Evolutionary conservation across 2,113 vertebrate genomes (phyloP), one percentile per base, ranked within the genome.

Genomic region (Polypterus senegalus): DNA sequence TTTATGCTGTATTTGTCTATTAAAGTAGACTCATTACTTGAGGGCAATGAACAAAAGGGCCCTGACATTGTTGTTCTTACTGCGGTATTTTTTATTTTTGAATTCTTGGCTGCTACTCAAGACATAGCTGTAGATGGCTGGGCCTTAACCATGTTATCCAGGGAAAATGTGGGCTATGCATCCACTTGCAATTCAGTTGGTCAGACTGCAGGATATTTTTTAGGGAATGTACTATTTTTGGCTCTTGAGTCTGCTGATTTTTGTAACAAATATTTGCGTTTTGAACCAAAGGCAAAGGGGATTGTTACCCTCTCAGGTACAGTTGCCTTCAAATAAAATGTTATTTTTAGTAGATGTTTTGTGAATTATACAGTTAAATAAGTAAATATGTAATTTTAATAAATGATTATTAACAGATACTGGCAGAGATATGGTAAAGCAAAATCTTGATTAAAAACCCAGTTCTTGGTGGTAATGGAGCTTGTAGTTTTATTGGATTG

Each of bases 131-230:
- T 99, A 67, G 96, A 99, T 4, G 96, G 96, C 63, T 99, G 96
- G 96, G 96, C 96, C 5, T 80, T 99, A 5, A 98, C 96, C 4
- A 99, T 99, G 96, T 68, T 99, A 54, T 97, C 95, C 47, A 79
- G 89, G 60, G 87, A 97, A 72, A 98, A 99, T 11, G 96, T 99
- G 67, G 96, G 96, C 46, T 97, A 97, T 3, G 96, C 96, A 1
- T 99, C 96, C 9, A 99, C 96, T 1, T 99, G 96, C 77, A 99
- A 99, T 81, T 97, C 95, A 0, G 94, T 98, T 69, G 96, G 96
- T 8, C 96, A 99, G 71, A 99, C 96, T 0, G 93, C 96, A 0
- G 96, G 96, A 2, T 99, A 97, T 74, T 98, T 99, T 77, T 74
- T 99, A 70, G 95, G 96, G 2, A 99, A 99, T 6, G 95, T 99